phyloP scores from a whole-genome alignment of 2,888 invertebrate species.

The Cryptocheilus praepositus region DNA sequence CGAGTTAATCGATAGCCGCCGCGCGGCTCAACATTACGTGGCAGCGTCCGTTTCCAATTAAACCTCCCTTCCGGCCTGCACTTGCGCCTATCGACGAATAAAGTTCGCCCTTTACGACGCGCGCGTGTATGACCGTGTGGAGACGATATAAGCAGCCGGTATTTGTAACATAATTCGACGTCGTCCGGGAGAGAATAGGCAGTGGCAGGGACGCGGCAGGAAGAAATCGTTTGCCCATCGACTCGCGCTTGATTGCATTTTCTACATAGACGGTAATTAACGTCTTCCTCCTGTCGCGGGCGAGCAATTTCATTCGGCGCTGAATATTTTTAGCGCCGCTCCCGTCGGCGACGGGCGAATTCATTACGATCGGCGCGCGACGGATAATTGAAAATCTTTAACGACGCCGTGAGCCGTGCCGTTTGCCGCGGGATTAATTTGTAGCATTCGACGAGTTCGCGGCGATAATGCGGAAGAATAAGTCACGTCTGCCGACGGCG shows the following conservation, averaged over 20 bases:
- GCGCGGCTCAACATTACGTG: constrained; percentile 10
- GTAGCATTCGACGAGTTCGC: background rate
- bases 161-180: too few relatives aligned
- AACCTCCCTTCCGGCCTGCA: constrained; percentile 26
- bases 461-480: constrained; percentile 22
- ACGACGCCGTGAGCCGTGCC: too few relatives aligned
- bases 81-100: background rate
- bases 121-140: too few relatives aligned
- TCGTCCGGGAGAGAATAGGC: too few relatives aligned
- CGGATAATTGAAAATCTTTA: too few relatives aligned
- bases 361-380: too few relatives aligned
- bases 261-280: constrained; percentile 46
- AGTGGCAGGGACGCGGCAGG: constrained; percentile 19
- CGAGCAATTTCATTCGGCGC: background rate
- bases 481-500: constrained; percentile 19
- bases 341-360: too few relatives aligned
- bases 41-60: constrained; percentile 43
- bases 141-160: too few relatives aligned
- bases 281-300: constrained; percentile 23
- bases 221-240: constrained; percentile 13
- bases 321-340: background rate
- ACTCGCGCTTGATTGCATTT: constrained; percentile 50
- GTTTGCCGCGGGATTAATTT: too few relatives aligned
- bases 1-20: constrained; percentile 42
- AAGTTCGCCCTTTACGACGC: background rate